Conservation (phyloP, 2,797 vertebrate species). For the Okamejei kenojei region DNA sequence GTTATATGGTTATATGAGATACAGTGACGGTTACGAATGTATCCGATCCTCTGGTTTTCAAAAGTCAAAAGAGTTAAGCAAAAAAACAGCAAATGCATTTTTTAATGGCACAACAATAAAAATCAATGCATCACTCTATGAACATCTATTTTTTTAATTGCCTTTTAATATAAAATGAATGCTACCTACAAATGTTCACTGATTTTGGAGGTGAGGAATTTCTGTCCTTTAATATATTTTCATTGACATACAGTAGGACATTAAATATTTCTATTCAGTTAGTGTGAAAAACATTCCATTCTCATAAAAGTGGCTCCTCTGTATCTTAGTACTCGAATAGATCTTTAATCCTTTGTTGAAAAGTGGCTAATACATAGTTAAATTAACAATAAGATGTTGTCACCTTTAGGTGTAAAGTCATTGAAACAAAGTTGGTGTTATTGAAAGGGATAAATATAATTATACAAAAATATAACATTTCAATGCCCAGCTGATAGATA, state of each 20-base stretch:
- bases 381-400: constrained; percentile 24
- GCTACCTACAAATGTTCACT: constrained; percentile 1
- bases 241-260: not conserved
- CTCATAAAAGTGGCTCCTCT: not conserved
- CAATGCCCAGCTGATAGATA: not conserved
- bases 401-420: not conserved
- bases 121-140: not conserved
- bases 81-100: not conserved
- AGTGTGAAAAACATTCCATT: not conserved
- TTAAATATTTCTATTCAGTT: constrained; percentile 17
- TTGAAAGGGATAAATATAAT: constrained; percentile 15
- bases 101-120: not conserved
- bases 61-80: not conserved
- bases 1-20: no score
- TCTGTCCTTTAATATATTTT: not conserved
- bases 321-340: not conserved
- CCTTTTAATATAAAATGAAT: constrained; percentile 32
- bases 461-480: constrained; percentile 29
- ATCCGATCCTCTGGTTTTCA: not conserved
- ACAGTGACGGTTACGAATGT: no score
- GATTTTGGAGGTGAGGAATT: not conserved
- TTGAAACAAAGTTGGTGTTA: constrained; percentile 4
- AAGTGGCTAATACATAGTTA: not conserved
- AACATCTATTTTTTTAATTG: not conserved
- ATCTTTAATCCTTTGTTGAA: not conserved